These are phyloP conservation scores for Aphidoletes aphidimyza DNA, from an alignment of 2,888 invertebrate genomes.

Conservation along the genomic window DNA sequence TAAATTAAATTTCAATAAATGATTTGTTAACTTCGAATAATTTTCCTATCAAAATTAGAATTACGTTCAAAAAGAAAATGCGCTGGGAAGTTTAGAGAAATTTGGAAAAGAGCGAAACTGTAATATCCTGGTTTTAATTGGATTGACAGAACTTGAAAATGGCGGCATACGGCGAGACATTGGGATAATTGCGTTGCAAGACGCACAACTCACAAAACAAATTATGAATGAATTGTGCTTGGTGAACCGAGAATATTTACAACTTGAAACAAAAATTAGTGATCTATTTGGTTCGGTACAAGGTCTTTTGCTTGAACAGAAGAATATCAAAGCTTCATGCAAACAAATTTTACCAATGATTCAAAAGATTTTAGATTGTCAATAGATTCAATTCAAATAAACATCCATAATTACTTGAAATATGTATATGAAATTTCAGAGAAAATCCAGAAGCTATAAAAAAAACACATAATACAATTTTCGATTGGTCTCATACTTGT, in stretches of 20 bases:
- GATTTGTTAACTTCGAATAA: too few species aligned
- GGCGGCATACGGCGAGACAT: constrained; percentile 70
- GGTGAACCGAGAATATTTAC: constrained; percentile 59
- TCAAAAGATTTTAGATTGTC: constrained; percentile 65
- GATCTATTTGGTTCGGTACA: constrained; percentile 64
- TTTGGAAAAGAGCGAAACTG: constrained; percentile 68
- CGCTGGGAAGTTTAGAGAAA: constrained; percentile 67
- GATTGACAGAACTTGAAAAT: constrained; percentile 70
- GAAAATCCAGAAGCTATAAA: too few species aligned
- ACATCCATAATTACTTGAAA: too few species aligned
- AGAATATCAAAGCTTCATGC: constrained; percentile 72
- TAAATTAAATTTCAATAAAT: too few species aligned
- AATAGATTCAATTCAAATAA: too few species aligned
- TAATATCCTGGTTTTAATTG: constrained; percentile 70
- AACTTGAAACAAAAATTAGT: constrained; percentile 58
- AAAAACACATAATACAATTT: too few species aligned
- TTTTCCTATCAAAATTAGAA: too few species aligned
- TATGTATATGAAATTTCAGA: too few species aligned
- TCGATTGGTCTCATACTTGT: too few species aligned
- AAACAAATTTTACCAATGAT: constrained; percentile 77
- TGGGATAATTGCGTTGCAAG: constrained; percentile 67
- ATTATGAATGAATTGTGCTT: constrained; percentile 60
- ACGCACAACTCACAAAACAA: constrained; percentile 60
- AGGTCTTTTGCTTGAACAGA: constrained; percentile 69
- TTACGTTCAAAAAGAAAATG: constrained; percentile 68